phyloP scores from a whole-genome alignment of 2,888 invertebrate species.

The Lasioglossum pauxillum region DNA sequence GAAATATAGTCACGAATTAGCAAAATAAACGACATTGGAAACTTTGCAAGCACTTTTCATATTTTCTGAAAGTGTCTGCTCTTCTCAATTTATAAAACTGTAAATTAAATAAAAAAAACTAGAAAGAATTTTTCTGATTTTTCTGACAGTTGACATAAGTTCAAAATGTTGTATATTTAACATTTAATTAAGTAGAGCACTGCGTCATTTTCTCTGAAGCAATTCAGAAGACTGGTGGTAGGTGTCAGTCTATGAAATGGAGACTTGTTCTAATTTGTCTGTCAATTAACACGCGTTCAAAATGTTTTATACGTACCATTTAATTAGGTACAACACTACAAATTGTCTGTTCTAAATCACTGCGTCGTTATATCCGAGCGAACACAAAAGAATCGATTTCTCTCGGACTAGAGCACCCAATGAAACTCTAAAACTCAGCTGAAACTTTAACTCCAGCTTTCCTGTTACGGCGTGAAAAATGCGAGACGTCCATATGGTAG shows the following conservation, averaged over 20 bases:
- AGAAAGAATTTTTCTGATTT: too few relatives aligned
- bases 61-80: background rate
- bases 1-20: background rate
- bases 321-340: too few relatives aligned
- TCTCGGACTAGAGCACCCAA: background rate
- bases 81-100: background rate
- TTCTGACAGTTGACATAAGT: too few relatives aligned
- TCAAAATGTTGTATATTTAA: too few relatives aligned
- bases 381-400: background rate
- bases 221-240: too few relatives aligned
- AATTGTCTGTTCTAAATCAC: too few relatives aligned
- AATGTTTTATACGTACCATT: too few relatives aligned
- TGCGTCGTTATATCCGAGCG: background rate
- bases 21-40: background rate
- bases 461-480: slow-evolving; percentile 2
- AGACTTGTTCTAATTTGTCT: background rate
- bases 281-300: background rate
- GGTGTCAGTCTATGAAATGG: background rate
- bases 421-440: background rate
- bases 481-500: background rate
- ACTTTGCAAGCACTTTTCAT: background rate
- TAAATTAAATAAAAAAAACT: background rate
- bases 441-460: background rate
- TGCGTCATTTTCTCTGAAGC: too few relatives aligned
- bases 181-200: too few relatives aligned